phyloP scores from a whole-genome alignment of 2,113 vertebrate genomes.

The Platichthys flesus region DNA sequence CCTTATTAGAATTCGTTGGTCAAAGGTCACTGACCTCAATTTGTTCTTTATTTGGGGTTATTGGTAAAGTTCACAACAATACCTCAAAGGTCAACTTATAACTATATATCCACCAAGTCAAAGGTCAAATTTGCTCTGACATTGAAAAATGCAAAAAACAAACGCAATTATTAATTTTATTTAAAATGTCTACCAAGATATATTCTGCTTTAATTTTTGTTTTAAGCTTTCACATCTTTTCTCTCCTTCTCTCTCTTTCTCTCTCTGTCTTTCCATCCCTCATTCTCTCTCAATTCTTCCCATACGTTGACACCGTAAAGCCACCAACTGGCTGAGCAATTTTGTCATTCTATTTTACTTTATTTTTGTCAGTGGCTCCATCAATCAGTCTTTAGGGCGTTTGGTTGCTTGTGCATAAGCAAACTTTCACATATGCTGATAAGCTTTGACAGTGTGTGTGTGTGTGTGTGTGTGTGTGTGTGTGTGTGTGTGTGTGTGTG shows the following conservation, averaged over 20 bases:
- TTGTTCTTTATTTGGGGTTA: too few relatives aligned
- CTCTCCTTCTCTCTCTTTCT: too few relatives aligned
- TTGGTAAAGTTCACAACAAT: too few relatives aligned
- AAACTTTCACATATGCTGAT: constrained; percentile 23
- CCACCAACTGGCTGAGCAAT: background rate
- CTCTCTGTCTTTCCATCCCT: too few relatives aligned
- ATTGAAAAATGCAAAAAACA: too few relatives aligned
- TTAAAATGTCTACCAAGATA: background rate
- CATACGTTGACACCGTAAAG: constrained; percentile 3
- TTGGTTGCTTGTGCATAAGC: background rate
- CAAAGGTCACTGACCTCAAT: too few relatives aligned
- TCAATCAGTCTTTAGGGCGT: constrained; percentile 37
- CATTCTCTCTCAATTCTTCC: background rate
- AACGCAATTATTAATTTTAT: background rate
- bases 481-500: background rate
- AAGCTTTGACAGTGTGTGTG: background rate
- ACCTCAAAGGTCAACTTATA: too few relatives aligned
- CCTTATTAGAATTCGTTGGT: too few relatives aligned
- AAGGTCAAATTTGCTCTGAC: too few relatives aligned
- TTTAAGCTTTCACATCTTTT: background rate
- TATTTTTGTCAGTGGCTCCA: constrained; percentile 10
- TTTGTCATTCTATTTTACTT: background rate
- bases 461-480: background rate
- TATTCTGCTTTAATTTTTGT: background rate
- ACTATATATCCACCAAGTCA: too few relatives aligned